phyloP scores from a whole-genome alignment of 2,113 vertebrate genomes.

The Megaleporinus macrocephalus region DNA sequence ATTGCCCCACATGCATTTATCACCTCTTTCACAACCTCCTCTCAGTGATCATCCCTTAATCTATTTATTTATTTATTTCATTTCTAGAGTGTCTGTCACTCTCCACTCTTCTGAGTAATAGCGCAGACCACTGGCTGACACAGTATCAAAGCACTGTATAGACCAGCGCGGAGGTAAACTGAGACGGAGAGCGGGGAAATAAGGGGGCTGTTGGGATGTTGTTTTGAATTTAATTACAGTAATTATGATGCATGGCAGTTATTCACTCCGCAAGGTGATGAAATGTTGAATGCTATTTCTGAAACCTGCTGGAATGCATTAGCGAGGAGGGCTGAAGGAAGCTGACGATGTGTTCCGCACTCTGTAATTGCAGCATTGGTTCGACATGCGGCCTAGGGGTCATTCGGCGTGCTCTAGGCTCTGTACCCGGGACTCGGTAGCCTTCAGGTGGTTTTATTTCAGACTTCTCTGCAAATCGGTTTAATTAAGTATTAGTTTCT shows the following conservation, averaged over 20 bases:
- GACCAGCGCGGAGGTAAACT: background rate
- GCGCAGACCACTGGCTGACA: conserved; percentile 10
- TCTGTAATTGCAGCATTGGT: conserved; percentile 46
- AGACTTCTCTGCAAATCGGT: conserved; percentile 16
- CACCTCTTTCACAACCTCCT: background rate
- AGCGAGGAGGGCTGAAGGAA: conserved; percentile 32
- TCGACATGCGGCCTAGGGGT: conserved; percentile 30
- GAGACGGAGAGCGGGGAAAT: background rate
- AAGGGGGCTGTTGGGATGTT: conserved; percentile 24
- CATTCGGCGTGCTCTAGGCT: conserved; percentile 31
- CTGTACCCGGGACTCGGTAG: conserved; percentile 12
- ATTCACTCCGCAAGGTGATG: conserved; percentile 48
- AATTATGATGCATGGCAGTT: conserved; percentile 54
- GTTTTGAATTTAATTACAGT: conserved; percentile 51
- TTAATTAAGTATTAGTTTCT: conserved; percentile 23
- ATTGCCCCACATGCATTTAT: background rate
- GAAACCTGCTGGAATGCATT: conserved; percentile 41
- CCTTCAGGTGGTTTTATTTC: conserved; percentile 20
- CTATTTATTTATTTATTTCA: background rate
- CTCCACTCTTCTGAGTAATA: conserved; percentile 26
- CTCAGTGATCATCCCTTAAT: conserved; percentile 11
- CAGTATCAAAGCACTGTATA: background rate
- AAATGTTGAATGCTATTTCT: conserved; percentile 49
- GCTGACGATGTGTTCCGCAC: background rate
- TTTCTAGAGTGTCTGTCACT: background rate